phyloP scores from a whole-genome alignment of 2,797 vertebrate species.

The Acanthurus tractus region DNA sequence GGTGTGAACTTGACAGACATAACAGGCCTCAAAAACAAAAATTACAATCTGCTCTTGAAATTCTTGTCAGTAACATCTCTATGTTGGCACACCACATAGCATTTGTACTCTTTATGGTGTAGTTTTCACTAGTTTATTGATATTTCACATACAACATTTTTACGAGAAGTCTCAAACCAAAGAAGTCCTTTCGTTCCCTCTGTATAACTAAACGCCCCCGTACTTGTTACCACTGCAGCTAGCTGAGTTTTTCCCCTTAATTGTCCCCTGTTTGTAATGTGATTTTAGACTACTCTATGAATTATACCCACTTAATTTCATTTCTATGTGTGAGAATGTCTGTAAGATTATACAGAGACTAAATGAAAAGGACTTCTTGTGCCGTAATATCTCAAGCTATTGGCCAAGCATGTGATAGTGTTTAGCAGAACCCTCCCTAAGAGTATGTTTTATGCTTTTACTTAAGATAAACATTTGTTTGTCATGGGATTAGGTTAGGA shows the following conservation, averaged over 20 bases:
- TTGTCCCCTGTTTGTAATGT: slow-evolving; percentile 56
- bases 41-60: slow-evolving; percentile 2
- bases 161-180: slow-evolving; percentile 3
- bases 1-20: not conserved
- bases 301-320: slow-evolving; percentile 65
- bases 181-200: slow-evolving; percentile 8
- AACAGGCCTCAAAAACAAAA: slow-evolving; percentile 7
- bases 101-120: not conserved
- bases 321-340: slow-evolving; percentile 61
- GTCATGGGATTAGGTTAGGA: slow-evolving; percentile 23
- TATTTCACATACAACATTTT: not conserved
- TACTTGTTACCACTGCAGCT: slow-evolving; percentile 6
- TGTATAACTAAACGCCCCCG: slow-evolving; percentile 8
- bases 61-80: slow-evolving; percentile 4
- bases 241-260: slow-evolving; percentile 36
- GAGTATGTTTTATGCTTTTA: slow-evolving; percentile 23
- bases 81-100: not conserved
- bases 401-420: slow-evolving; percentile 67
- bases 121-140: slow-evolving; percentile 12
- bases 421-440: slow-evolving; percentile 60
- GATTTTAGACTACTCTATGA: slow-evolving; percentile 55
- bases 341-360: slow-evolving; percentile 49
- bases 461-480: slow-evolving; percentile 32
- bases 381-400: slow-evolving; percentile 57
- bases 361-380: slow-evolving; percentile 64